phyloP scores from a whole-genome alignment of 2,797 vertebrate species.

The Craterocephalus amniculus region DNA sequence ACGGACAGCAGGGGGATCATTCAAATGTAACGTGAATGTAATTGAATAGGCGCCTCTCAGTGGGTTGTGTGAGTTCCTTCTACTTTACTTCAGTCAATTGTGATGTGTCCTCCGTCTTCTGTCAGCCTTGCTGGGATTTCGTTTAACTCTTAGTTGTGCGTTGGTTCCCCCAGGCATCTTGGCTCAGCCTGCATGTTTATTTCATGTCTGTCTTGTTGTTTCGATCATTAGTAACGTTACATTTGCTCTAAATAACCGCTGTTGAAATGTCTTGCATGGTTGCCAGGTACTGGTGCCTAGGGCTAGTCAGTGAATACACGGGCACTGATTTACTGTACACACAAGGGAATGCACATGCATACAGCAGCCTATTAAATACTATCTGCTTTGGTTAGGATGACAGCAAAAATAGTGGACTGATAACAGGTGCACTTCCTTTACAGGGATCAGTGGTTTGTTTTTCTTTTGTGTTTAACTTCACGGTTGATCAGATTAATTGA shows the following conservation, averaged over 20 bases:
- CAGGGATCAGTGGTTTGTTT: slow-evolving; percentile 32
- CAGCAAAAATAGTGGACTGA: slow-evolving; percentile 18
- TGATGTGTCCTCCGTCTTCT: slow-evolving; percentile 27
- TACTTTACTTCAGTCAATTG: slow-evolving; percentile 51
- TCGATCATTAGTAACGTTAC: slow-evolving; percentile 53
- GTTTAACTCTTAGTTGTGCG: slow-evolving; percentile 24
- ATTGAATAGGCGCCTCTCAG: slow-evolving; percentile 54
- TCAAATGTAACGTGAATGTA: slow-evolving; percentile 58
- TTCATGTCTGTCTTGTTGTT: slow-evolving; percentile 35
- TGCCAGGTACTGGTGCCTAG: slow-evolving; percentile 41
- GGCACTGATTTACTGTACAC: slow-evolving; percentile 39
- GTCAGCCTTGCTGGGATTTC: slow-evolving; percentile 26
- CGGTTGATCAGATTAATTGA: slow-evolving; percentile 54
- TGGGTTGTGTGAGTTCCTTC: slow-evolving; percentile 48
- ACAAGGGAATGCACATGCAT: slow-evolving; percentile 20
- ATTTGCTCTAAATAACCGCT: slow-evolving; percentile 40
- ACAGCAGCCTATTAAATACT: slow-evolving; percentile 31
- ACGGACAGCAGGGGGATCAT: slow-evolving; percentile 47
- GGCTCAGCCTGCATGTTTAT: slow-evolving; percentile 37
- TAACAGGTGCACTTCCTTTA: slow-evolving; percentile 19
- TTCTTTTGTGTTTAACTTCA: slow-evolving; percentile 51
- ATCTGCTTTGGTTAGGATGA: slow-evolving; percentile 17
- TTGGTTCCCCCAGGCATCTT: slow-evolving; percentile 36
- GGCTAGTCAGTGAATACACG: slow-evolving; percentile 33
- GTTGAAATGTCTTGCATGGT: slow-evolving; percentile 41